phyloP scores from a whole-genome alignment of 2,797 vertebrate genomes.

The Choloepus didactylus region DNA sequence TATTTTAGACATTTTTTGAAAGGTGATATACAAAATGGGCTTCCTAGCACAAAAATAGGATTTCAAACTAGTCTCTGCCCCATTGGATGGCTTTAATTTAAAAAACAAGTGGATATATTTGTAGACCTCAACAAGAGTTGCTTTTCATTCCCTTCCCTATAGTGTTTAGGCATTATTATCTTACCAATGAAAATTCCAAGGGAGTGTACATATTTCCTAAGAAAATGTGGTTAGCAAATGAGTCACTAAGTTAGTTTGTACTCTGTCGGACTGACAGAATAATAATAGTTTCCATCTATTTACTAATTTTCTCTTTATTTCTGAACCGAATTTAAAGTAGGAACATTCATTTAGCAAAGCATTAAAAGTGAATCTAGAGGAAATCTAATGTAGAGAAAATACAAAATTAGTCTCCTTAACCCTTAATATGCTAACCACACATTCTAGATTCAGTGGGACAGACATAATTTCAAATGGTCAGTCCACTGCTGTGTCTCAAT shows the following conservation, averaged over 20 bases:
- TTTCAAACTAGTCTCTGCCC: conserved; percentile 59
- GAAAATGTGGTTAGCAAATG: conserved; percentile 64
- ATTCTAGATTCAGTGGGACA: background rate
- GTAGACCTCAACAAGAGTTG: conserved; percentile 66
- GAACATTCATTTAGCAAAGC: background rate
- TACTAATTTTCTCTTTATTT: conserved; percentile 58
- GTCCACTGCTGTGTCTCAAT: background rate
- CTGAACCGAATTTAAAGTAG: background rate
- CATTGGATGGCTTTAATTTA: conserved; percentile 32
- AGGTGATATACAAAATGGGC: background rate
- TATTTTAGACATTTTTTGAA: background rate
- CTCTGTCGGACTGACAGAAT: background rate
- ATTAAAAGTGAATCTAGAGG: conserved; percentile 47
- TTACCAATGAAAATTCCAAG: conserved; percentile 62
- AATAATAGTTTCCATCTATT: background rate
- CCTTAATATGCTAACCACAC: background rate
- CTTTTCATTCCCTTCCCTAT: conserved; percentile 72
- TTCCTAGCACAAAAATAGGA: conserved; percentile 61
- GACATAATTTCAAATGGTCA: background rate
- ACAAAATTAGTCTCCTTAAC: background rate
- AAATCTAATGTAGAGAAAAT: conserved; percentile 29
- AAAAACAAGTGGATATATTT: background rate
- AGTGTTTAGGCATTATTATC: conserved; percentile 56
- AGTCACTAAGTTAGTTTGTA: background rate
- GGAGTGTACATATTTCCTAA: conserved; percentile 66